Evolutionary conservation across 2,797 vertebrate genomes (phyloP).

Genomic region (Discoglossus pictus): DNA sequence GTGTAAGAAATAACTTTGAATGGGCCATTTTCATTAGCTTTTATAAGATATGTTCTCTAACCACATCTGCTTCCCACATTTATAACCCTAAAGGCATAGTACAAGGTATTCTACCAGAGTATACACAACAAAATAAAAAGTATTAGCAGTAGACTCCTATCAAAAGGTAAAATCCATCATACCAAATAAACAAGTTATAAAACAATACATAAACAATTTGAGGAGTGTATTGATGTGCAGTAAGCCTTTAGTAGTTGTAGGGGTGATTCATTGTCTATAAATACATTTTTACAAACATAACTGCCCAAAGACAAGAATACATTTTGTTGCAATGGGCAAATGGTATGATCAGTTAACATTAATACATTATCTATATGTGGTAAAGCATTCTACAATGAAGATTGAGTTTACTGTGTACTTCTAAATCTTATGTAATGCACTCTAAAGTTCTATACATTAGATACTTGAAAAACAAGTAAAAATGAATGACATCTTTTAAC

Average conservation of each 20-base stretch:
- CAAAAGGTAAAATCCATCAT: conserved; percentile 43
- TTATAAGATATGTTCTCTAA: conserved; percentile 43
- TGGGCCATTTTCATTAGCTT: conserved; percentile 49
- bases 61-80: conserved; percentile 46
- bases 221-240: conserved; percentile 15
- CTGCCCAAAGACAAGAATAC: too few relatives aligned
- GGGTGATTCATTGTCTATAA: not conserved
- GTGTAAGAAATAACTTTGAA: conserved; percentile 46
- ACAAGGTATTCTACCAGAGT: conserved; percentile 30
- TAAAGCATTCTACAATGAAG: too few relatives aligned
- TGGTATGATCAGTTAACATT: too few relatives aligned
- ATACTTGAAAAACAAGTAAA: too few relatives aligned
- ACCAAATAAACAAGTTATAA: conserved; percentile 27
- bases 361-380: too few relatives aligned
- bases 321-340: too few relatives aligned
- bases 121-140: conserved; percentile 35
- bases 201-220: conserved; percentile 3
- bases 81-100: conserved; percentile 46
- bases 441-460: too few relatives aligned
- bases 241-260: conserved; percentile 3
- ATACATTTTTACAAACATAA: not conserved
- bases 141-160: conserved; percentile 28
- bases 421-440: too few relatives aligned
- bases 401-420: too few relatives aligned
- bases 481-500: too few relatives aligned